Base-by-base conservation (phyloP, 2,113 vertebrate species). In the Cynocephalus volans region DNA sequence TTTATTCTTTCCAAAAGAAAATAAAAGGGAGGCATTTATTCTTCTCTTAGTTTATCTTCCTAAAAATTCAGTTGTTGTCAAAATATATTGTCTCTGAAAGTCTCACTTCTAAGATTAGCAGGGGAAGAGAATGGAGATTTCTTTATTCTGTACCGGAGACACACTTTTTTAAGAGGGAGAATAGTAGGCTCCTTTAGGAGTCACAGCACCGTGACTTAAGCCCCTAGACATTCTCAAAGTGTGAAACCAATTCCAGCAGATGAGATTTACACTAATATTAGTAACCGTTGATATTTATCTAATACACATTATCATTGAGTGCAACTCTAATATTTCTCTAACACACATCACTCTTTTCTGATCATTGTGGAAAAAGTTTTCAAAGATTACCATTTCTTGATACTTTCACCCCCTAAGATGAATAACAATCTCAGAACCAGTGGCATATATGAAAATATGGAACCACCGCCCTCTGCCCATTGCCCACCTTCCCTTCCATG, bases 1-100 rank as follows among this genome's bases (percentile, higher is more conserved):
- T 96, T 52, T 82, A 95, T 81, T 88, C 36, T 97, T 97, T 92
- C 88, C 84, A 92, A 97, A 98, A 77, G 0, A 82, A 98, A 88
- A 95, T 67, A 60, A 88, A 67, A 56, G 26, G 17, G 21, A n/a
- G 6, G 6, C 5, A 77, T 93, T 94, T 96, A 92, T 95, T 91
- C 81, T 93, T 84, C 96, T 87, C 98, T 92, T 92, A 95, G 58
- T 97, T 96, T 85, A 41, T 56, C 58, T 96, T 90, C 18, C 23
- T 86, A 86, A 96, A 93, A 95, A 82, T 80, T 50, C 45, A 83
- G 52, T 62, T 82, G 31, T 58, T 97, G 17, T 93, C 48, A 93
- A 80, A 76, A 58, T 48, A 54, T 14, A 85, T 87, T 76, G 23
- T 88, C 50, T 93, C 48, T 89, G 67, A 88, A 88, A 92, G 14